Conservation (phyloP, 2,888 invertebrate species). For the Druceiella hillmani region DNA sequence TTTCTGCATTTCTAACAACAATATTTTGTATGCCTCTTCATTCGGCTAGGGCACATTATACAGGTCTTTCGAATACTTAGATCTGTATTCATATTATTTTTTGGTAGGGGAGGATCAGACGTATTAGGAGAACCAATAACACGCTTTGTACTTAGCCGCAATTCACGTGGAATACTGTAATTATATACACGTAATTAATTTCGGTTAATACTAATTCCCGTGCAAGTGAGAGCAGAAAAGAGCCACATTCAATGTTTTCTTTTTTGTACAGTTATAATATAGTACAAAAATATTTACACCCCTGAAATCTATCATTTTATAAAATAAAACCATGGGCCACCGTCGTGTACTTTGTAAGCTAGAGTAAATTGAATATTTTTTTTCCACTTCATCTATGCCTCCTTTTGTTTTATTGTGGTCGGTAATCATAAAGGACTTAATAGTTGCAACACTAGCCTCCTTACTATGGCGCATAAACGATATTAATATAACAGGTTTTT, state of each 20-base stretch:
- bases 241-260: too few relatives aligned
- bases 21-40: too few relatives aligned
- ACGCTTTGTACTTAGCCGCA: background rate
- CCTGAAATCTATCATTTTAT: too few relatives aligned
- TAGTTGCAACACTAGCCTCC: too few relatives aligned
- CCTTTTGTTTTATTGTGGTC: slow-evolving; percentile 1
- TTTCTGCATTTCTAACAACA: background rate
- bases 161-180: background rate
- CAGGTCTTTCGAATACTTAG: too few relatives aligned
- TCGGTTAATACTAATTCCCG: background rate
- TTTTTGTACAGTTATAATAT: too few relatives aligned
- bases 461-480: slow-evolving; percentile 1
- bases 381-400: too few relatives aligned
- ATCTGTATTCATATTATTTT: background rate
- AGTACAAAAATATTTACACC: too few relatives aligned
- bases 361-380: too few relatives aligned
- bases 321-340: too few relatives aligned
- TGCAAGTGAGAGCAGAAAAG: background rate
- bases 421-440: background rate
- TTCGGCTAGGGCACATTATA: too few relatives aligned
- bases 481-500: background rate
- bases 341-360: too few relatives aligned
- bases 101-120: background rate
- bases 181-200: background rate
- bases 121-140: background rate